Base-by-base conservation (phyloP, 2,888 invertebrate species). In the Drosophila leonis region DNA sequence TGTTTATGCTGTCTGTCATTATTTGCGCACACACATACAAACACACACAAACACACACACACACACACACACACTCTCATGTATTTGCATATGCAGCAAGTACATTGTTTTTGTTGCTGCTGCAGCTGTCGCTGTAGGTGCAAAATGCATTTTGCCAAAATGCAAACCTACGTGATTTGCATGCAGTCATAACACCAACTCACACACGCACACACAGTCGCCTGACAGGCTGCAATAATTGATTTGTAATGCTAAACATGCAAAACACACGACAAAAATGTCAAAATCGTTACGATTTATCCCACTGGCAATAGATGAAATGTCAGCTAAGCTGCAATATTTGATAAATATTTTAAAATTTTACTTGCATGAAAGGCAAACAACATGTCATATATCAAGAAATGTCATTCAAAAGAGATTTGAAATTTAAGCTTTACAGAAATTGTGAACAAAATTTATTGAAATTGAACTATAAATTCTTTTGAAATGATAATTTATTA, bases 121-220 rank as follows among this genome's bases (percentile, higher is more conserved):
- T 66, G 67, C 64, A 73, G 65, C 80, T 77, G 71, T 64, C 65
- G 74, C 60, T 75, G 77, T 76, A 67, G 81, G 83, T 84, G 88
- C 75, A 87, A 89, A 89, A 90, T 80, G 88, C 88, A 84, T 88
- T 90, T 89, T 89, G 83, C 68, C 88, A 81, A 90, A 90, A 87
- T 87, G 88, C 90, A 87, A 84, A 74, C 73, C 67, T 76, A 89
- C 84, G 84, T 86, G 90, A 88, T 87, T 86, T 88, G 88, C 88
- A 86, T 89, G 65, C 74, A 74, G 64, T 70, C 65, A 80, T 56
- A 76, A 71, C 67, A 69, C 54, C 65, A 56, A 56, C 52, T 48
- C 51, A 39, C 52, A 46, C 41, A 48, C 49, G 44, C 31, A 60
- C 46, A 51, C 44, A 49, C 46, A 64, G 52, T 68, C 44, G 64